Base-by-base conservation (phyloP, 2,113 vertebrate species). In the Caloenas nicobarica region DNA sequence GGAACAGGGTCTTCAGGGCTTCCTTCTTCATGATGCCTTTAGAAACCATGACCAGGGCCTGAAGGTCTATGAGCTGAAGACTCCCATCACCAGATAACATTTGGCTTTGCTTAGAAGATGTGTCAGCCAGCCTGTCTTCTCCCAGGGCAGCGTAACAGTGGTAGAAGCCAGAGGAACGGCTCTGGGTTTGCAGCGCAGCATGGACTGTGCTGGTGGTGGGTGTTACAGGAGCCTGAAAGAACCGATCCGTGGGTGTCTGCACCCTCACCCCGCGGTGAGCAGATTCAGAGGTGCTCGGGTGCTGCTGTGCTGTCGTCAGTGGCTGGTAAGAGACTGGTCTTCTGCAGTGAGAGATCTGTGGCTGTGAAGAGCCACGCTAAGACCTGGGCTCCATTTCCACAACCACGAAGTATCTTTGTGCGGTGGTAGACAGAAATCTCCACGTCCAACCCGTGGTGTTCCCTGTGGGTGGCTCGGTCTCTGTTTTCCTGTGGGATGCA, bases 171-270 rank as follows among this genome's bases (percentile, higher is more conserved):
- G 42, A 68, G 36, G 34, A 53, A 21, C 38, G 33, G 34, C 28
- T 79, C 48, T 87, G 38, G 21, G 17, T 73, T 61, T 78, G 46
- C 65, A n/a, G 56, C 50, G 64, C 13, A 18, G 17, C 4, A 3
- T 12, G 19, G 26, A 42, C 31, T 0, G 0, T 44, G 17, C 36
- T 53, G 13, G 8, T 38, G n/a, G 21, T 34, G 34, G 73, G 18
- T 28, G 34, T 44, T 57, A 13, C 1, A 38, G 40, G 53, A 82
- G 21, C 56, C 65, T 38, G 58, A 73, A 72, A 26, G 26, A 72
- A 56, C 10, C 28, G 17, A 38, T 61, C 8, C 9, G 23, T 38
- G 60, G 28, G 34, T 69, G 16, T 31, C 54, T 74, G 36, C 54
- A 28, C 24, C 40, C 33, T 15, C 22, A 53, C 10, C 16, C 50